Percentiles rank a stretch among this genome's conserved stretches.
Conservation (phyloP, 2,888 invertebrate species). For the Plutella xylostella region DNA sequence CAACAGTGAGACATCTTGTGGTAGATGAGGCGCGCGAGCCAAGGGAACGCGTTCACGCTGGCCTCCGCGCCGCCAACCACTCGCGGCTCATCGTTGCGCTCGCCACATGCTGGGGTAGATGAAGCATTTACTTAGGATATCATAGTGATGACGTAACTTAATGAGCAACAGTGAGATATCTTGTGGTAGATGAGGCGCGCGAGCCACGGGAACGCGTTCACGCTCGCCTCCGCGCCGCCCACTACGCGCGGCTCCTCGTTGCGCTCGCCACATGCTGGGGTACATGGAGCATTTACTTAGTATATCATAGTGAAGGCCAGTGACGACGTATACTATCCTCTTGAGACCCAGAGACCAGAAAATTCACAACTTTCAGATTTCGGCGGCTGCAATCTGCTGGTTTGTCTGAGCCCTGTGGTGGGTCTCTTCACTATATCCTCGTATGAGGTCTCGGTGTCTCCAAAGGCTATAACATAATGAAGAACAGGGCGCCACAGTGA, state of each 20-base stretch:
- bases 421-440: too few relatives aligned
- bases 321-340: too few relatives aligned
- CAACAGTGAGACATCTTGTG: conserved; percentile 89
- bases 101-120: conserved; percentile 82
- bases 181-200: conserved; percentile 86
- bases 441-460: too few relatives aligned
- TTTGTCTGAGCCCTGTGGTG: too few relatives aligned
- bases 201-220: conserved; percentile 91
- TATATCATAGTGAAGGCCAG: too few relatives aligned
- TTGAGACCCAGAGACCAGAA: too few relatives aligned
- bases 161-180: conserved; percentile 88
- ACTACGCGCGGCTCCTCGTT: conserved; percentile 87
- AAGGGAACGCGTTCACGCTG: conserved; percentile 84
- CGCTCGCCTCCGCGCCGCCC: conserved; percentile 78
- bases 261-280: conserved; percentile 81
- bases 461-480: too few relatives aligned
- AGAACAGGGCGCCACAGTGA: conserved; percentile 90
- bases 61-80: conserved; percentile 86
- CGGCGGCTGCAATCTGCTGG: too few relatives aligned
- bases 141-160: conserved; percentile 87
- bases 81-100: conserved; percentile 82
- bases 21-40: conserved; percentile 88
- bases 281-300: neutral
- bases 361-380: too few relatives aligned
- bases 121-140: too few relatives aligned